phyloP scores from a whole-genome alignment of 2,113 vertebrate genomes.

The Nothobranchius kuhntae region DNA sequence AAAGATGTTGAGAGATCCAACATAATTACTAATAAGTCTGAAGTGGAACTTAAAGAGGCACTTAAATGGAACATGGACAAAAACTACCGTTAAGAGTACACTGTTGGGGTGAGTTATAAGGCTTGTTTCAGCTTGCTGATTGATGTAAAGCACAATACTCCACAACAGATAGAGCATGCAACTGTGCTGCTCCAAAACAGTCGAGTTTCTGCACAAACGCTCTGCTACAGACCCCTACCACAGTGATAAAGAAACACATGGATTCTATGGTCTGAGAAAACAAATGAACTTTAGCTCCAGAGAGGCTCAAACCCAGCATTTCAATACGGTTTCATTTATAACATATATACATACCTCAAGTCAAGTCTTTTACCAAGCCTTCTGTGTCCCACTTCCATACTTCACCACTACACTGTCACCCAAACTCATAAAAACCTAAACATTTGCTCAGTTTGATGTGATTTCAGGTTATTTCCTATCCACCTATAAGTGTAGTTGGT shows the following conservation, averaged over 20 bases:
- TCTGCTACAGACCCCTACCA: not conserved
- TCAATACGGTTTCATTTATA: slow-evolving; percentile 10
- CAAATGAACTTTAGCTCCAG: not conserved
- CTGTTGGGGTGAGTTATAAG: slow-evolving; percentile 14
- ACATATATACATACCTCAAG: not conserved
- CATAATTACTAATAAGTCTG: slow-evolving; percentile 20
- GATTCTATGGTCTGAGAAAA: slow-evolving; percentile 8
- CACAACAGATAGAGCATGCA: not conserved
- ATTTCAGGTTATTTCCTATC: not conserved
- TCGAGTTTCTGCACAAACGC: not conserved
- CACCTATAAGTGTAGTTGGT: not conserved
- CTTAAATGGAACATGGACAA: slow-evolving; percentile 60
- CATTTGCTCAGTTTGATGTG: no score
- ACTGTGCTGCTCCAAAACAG: slow-evolving; percentile 1
- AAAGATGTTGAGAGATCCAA: slow-evolving; percentile 31
- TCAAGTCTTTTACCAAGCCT: slow-evolving; percentile 7
- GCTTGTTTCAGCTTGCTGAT: slow-evolving; percentile 17
- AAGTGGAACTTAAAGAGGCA: slow-evolving; percentile 66
- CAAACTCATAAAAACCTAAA: not conserved
- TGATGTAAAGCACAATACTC: not conserved
- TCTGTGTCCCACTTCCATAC: slow-evolving; percentile 16
- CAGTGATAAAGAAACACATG: slow-evolving; percentile 1
- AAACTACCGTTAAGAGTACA: slow-evolving; percentile 2
- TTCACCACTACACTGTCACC: not conserved
- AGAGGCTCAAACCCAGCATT: slow-evolving; percentile 63